Percentiles rank a stretch among this genome's conserved stretches.
phyloP scores from a whole-genome alignment of 2,113 vertebrate genomes.

The Damaliscus lunatus region DNA sequence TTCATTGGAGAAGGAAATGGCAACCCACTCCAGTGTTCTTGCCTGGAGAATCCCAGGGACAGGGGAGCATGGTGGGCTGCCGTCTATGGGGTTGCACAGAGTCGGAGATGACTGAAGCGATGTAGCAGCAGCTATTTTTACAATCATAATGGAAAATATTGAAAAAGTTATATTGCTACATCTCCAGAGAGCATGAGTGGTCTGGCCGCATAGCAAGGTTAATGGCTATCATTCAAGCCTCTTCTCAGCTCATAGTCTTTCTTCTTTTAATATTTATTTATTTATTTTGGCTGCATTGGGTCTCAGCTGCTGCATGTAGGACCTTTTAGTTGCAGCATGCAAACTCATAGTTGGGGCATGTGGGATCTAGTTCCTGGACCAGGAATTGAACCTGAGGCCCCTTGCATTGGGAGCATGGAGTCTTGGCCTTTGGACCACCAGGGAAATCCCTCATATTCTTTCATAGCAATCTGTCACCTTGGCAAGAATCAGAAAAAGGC shows the following conservation, averaged over 20 bases:
- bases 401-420: background rate
- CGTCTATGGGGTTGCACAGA: no score
- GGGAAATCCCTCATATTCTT: background rate
- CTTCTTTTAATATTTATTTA: background rate
- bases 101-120: no score
- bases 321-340: background rate
- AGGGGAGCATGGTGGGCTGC: no score
- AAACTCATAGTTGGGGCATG: background rate
- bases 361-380: background rate
- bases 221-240: background rate
- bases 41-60: no score
- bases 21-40: no score
- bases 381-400: accelerated
- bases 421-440: background rate
- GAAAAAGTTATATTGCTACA: background rate
- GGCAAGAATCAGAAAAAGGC: background rate
- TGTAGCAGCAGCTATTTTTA: background rate
- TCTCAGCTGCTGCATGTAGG: background rate
- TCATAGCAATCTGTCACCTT: background rate
- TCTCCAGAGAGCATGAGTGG: background rate
- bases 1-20: no score
- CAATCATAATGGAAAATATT: background rate
- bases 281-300: background rate
- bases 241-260: background rate
- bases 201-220: background rate